Conservation (phyloP, 2,888 invertebrate species). For the Stramonita haemastoma region DNA sequence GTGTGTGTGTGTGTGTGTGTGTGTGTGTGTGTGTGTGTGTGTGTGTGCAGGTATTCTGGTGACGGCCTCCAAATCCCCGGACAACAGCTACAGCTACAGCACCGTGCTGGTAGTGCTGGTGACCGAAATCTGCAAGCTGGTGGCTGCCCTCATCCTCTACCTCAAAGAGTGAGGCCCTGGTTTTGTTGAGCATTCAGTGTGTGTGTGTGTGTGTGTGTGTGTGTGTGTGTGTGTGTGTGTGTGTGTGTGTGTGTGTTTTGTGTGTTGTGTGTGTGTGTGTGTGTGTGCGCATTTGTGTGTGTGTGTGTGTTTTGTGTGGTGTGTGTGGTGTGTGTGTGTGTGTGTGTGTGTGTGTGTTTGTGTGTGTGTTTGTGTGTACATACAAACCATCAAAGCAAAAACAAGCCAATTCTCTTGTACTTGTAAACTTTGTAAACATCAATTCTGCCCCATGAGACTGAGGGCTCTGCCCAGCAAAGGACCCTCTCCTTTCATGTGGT, state of each 20-base stretch:
- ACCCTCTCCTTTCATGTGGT: no score
- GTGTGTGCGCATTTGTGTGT: background rate
- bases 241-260: background rate
- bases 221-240: background rate
- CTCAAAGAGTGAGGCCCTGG: slow-evolving; percentile 74
- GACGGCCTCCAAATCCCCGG: slow-evolving; percentile 90
- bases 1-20: no score
- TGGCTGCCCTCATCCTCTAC: slow-evolving; percentile 85
- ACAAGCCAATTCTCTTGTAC: no score
- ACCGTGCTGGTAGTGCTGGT: slow-evolving; percentile 89
- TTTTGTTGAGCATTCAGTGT: background rate
- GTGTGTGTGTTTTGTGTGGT: slow-evolving; percentile 1
- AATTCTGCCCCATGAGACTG: no score
- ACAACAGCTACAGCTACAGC: slow-evolving; percentile 89
- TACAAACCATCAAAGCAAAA: no score
- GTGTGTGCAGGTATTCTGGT: slow-evolving; percentile 88
- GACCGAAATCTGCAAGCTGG: slow-evolving; percentile 90
- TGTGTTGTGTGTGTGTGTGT: background rate
- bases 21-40: slow-evolving; percentile 39
- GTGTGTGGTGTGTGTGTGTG: background rate
- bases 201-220: background rate
- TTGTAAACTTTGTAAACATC: no score
- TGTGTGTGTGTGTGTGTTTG: background rate
- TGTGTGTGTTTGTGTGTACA: background rate
- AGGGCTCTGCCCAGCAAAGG: no score